Conservation (phyloP, 92 coral and sea anemone genomes). For the Epizoanthus stellaris region DNA sequence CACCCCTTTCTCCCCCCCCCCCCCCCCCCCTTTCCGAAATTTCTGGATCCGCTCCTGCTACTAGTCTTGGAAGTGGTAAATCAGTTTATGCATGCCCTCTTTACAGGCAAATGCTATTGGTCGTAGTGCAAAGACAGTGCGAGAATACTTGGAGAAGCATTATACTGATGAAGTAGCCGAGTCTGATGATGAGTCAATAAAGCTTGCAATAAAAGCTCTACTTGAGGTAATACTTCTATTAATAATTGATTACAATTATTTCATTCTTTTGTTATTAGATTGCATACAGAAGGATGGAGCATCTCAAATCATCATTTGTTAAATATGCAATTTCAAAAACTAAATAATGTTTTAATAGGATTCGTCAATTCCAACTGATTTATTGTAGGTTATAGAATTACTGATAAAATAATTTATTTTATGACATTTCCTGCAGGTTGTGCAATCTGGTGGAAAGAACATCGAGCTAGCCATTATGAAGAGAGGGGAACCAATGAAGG, state of each 20-base stretch:
- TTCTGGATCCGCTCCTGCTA: no score
- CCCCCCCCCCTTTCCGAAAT: no score
- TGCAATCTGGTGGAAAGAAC: slow-evolving; percentile 97
- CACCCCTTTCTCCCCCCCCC: no score
- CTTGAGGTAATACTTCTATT: slow-evolving; percentile 71
- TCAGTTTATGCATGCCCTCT: background rate
- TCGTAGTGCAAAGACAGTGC: slow-evolving; percentile 98
- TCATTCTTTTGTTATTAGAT: no score
- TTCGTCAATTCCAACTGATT: no score
- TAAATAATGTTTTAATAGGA: no score
- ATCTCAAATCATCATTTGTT: background rate
- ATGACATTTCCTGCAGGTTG: slow-evolving; percentile 64
- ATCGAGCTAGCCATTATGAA: slow-evolving; percentile 96
- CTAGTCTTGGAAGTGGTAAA: background rate
- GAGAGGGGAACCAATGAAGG: slow-evolving; percentile 93
- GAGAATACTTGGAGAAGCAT: slow-evolving; percentile 96
- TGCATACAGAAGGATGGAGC: no score
- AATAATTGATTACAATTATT: background rate
- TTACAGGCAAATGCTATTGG: slow-evolving; percentile 97
- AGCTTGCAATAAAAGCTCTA: slow-evolving; percentile 93
- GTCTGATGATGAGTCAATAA: slow-evolving; percentile 94
- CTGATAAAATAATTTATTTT: background rate
- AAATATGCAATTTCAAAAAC: no score
- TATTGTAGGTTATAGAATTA: no score
- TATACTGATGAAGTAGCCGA: slow-evolving; percentile 92